Evolutionary conservation across 2,888 invertebrate genomes (phyloP).

Genomic region (Galerucella pusilla): DNA sequence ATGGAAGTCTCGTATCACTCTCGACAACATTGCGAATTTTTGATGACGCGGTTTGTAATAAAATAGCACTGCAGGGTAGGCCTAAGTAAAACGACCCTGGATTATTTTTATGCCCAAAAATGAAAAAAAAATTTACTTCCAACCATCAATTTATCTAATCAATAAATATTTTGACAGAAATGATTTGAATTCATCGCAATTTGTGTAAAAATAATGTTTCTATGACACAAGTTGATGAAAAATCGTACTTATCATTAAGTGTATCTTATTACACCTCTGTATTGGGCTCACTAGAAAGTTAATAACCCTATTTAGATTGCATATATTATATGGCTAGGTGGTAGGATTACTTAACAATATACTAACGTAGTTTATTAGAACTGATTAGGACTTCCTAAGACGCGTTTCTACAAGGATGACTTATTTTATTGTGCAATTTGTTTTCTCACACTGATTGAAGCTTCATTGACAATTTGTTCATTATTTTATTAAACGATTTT

Average conservation of each 20-base stretch:
- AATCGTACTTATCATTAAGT: neutral
- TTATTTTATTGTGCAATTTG: constrained; percentile 6
- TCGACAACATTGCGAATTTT: constrained; percentile 25
- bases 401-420: constrained; percentile 8
- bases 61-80: constrained; percentile 12
- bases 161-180: too few species aligned
- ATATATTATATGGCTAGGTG: constrained; percentile 11
- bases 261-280: constrained; percentile 7
- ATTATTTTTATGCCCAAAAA: too few species aligned
- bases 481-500: neutral
- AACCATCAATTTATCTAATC: too few species aligned
- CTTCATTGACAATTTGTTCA: constrained; percentile 3
- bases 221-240: neutral
- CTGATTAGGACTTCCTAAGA: constrained; percentile 15
- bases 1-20: constrained; percentile 36
- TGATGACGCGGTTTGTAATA: constrained; percentile 24
- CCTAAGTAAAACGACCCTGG: neutral
- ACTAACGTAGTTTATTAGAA: constrained; percentile 15
- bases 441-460: constrained; percentile 5
- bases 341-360: constrained; percentile 16
- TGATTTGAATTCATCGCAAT: too few species aligned
- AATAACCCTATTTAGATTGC: constrained; percentile 21
- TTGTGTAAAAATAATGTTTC: too few species aligned
- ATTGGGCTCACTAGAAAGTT: constrained; percentile 14
- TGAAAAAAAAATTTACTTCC: too few species aligned